Evolutionary conservation across 2,888 invertebrate species (phyloP).

Genomic region (Caenorhabditis uteleia): DNA sequence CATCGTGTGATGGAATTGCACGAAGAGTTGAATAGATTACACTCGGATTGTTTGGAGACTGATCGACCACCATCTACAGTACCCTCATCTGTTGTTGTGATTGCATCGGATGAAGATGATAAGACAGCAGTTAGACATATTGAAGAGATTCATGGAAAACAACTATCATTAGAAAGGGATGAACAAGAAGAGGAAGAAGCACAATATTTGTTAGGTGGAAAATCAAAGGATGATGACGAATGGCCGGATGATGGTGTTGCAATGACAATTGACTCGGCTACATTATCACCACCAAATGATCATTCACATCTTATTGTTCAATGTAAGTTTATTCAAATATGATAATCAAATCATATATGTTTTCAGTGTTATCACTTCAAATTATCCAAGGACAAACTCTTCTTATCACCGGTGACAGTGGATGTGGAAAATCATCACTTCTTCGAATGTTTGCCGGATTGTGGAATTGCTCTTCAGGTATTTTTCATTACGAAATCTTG

Average conservation of each 20-base stretch:
- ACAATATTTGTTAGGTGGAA: constrained; percentile 49
- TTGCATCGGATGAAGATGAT: constrained; percentile 61
- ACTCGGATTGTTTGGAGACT: constrained; percentile 63
- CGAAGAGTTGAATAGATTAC: constrained; percentile 63
- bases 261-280: constrained; percentile 62
- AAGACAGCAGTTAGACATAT: constrained; percentile 42
- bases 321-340: constrained; percentile 33
- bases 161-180: constrained; percentile 52
- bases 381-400: constrained; percentile 74
- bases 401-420: constrained; percentile 92
- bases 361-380: constrained; percentile 72
- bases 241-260: constrained; percentile 66
- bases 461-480: constrained; percentile 82
- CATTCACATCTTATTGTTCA: constrained; percentile 49
- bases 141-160: constrained; percentile 64
- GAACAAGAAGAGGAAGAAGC: constrained; percentile 65
- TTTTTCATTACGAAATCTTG: no score
- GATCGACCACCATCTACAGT: constrained; percentile 68
- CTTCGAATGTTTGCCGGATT: constrained; percentile 91
- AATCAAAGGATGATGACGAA: constrained; percentile 47
- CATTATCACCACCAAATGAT: constrained; percentile 60
- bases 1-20: constrained; percentile 70
- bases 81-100: constrained; percentile 60
- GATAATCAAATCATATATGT: background rate
- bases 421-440: constrained; percentile 88